Conservation (phyloP, 2,797 vertebrate genomes). For the Rhinophrynus dorsalis region DNA sequence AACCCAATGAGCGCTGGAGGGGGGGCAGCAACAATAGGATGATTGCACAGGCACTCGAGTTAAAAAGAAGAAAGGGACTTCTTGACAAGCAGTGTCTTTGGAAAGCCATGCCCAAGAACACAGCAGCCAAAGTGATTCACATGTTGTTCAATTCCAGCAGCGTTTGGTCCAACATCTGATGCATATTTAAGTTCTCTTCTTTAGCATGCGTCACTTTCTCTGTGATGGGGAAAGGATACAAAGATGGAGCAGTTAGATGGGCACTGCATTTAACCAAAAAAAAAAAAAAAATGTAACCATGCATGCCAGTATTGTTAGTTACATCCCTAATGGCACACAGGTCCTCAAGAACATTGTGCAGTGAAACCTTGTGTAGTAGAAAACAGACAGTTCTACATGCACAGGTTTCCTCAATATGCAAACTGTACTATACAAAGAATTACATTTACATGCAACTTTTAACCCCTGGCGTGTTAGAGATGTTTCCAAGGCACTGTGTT, state of each 20-base stretch:
- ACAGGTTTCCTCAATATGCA: too few species aligned
- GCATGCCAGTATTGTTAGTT: not conserved
- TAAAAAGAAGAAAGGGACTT: conserved; percentile 59
- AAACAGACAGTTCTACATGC: too few species aligned
- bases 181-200: conserved; percentile 98
- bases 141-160: conserved; percentile 99
- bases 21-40: not conserved
- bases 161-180: conserved; percentile 99
- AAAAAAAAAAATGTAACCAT: too few species aligned
- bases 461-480: too few species aligned
- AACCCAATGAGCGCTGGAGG: not conserved
- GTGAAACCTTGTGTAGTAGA: too few species aligned
- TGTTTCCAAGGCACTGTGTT: too few species aligned
- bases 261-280: not conserved
- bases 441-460: too few species aligned
- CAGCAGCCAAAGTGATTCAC: conserved; percentile 81
- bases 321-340: not conserved
- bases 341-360: not conserved
- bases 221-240: conserved; percentile 76
- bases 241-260: too few species aligned
- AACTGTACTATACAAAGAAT: too few species aligned
- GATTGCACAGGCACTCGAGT: conserved; percentile 56
- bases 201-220: conserved; percentile 98
- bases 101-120: conserved; percentile 57
- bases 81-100: conserved; percentile 82